These are phyloP conservation scores for Microcebus lehilahytsara DNA, from an alignment of 2,113 vertebrate genomes.

Conservation along the genomic window DNA sequence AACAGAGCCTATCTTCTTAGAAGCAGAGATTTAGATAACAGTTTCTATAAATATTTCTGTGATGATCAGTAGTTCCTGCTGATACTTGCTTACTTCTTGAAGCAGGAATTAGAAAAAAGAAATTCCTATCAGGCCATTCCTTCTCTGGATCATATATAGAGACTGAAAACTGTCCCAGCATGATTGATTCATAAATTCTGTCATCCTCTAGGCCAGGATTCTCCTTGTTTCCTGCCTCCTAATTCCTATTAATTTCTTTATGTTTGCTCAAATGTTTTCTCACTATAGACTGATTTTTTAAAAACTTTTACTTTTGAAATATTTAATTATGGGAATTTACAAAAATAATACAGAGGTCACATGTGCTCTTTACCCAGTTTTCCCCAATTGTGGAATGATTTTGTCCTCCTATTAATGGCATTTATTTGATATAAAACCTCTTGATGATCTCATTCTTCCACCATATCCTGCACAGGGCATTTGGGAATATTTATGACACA, in stretches of 20 bases:
- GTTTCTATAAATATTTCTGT: not conserved
- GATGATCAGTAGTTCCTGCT: not conserved
- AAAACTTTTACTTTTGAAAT: conserved; percentile 7
- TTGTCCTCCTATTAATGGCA: not conserved
- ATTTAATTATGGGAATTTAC: not conserved
- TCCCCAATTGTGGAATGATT: not conserved
- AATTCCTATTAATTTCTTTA: not conserved
- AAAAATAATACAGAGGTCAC: not conserved
- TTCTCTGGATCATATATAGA: not conserved
- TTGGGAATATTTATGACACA: not conserved
- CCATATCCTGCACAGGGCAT: not conserved
- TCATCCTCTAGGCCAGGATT: not conserved
- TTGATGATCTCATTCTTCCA: not conserved
- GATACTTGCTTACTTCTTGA: not conserved
- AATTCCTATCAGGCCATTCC: not conserved
- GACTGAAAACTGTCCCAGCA: not conserved
- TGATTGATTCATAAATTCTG: not conserved
- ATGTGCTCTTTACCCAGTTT: not conserved
- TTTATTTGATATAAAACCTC: not conserved
- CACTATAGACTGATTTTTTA: not conserved
- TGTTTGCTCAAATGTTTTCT: not conserved
- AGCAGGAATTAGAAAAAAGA: not conserved
- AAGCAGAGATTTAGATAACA: not conserved
- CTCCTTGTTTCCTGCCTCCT: not conserved
- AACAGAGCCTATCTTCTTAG: not conserved